A percentile compares a stretch with the other conserved stretches of the same genome.
phyloP scores from a whole-genome alignment of 2,113 vertebrate genomes.

The Monopterus albus region DNA sequence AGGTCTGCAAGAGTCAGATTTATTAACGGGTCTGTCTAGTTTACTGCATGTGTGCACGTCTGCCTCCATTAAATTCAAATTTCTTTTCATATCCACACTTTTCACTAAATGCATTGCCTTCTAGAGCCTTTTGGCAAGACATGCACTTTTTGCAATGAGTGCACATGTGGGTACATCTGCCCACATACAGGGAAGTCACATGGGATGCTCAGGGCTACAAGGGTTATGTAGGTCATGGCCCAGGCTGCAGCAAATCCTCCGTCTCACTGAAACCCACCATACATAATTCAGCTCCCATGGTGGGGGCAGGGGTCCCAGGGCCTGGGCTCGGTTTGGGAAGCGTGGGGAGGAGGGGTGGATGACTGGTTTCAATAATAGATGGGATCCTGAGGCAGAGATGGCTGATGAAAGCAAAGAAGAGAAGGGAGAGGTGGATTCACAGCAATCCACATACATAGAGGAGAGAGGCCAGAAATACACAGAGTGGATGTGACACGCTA shows the following conservation, averaged over 20 bases:
- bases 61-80: slow-evolving; percentile 18
- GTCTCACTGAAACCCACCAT: slow-evolving; percentile 77
- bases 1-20: slow-evolving; percentile 53
- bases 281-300: slow-evolving; percentile 82
- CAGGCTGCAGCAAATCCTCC: slow-evolving; percentile 67
- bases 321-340: slow-evolving; percentile 48
- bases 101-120: slow-evolving; percentile 11
- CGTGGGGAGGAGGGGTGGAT: slow-evolving; percentile 46
- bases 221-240: slow-evolving; percentile 85
- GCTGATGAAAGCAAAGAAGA: slow-evolving; percentile 65
- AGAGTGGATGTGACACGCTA: slow-evolving; percentile 60
- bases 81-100: slow-evolving; percentile 5
- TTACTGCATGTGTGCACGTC: slow-evolving; percentile 21
- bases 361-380: slow-evolving; percentile 85
- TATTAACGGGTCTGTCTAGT: slow-evolving; percentile 24
- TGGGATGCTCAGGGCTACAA: slow-evolving; percentile 78
- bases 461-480: slow-evolving; percentile 15
- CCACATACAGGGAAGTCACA: slow-evolving; percentile 57
- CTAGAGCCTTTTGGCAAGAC: background rate
- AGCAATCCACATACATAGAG: slow-evolving; percentile 51
- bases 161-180: slow-evolving; percentile 52
- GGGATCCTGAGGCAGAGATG: slow-evolving; percentile 70
- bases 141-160: slow-evolving; percentile 7
- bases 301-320: slow-evolving; percentile 67
- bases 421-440: slow-evolving; percentile 42